These are phyloP conservation scores for Zaprionus obscuricornis DNA, from an alignment of 2,888 invertebrate species.

Conservation along the genomic window DNA sequence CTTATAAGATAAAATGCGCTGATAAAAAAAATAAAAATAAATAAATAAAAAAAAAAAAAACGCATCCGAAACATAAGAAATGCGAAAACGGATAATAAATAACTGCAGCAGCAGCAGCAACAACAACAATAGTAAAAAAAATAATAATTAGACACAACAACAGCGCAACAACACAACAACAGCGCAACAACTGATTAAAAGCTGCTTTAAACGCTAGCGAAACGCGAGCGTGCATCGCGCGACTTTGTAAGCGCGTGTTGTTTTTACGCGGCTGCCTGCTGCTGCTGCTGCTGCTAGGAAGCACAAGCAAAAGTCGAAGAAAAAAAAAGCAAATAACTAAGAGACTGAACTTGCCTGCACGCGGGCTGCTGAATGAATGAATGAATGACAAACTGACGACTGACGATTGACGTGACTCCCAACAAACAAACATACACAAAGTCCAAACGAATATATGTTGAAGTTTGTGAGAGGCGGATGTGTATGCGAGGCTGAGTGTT, in stretches of 20 bases:
- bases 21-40: conserved; percentile 18
- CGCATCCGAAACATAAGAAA: conserved; percentile 39
- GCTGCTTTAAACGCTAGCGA: conserved; percentile 63
- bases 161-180: conserved; percentile 5
- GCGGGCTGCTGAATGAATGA: conserved; percentile 66
- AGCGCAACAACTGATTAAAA: conserved; percentile 57
- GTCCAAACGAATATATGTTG: conserved; percentile 36
- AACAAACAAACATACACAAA: neutral
- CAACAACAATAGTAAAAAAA: conserved; percentile 3
- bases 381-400: conserved; percentile 57
- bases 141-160: conserved; percentile 45
- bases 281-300: too few relatives aligned
- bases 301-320: conserved; percentile 7
- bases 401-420: conserved; percentile 27
- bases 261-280: neutral
- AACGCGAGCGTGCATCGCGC: conserved; percentile 55
- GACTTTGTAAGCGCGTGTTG: conserved; percentile 33
- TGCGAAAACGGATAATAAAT: conserved; percentile 6
- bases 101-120: neutral
- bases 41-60: conserved; percentile 32
- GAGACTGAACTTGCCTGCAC: conserved; percentile 66
- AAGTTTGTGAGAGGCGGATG: conserved; percentile 44
- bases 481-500: too few relatives aligned
- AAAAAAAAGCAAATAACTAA: conserved; percentile 12
- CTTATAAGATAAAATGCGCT: conserved; percentile 47